A percentile compares a stretch with the other conserved stretches of the same genome.
Conservation (phyloP, 2,113 vertebrate genomes). For the Phrynosoma blainvillii region DNA sequence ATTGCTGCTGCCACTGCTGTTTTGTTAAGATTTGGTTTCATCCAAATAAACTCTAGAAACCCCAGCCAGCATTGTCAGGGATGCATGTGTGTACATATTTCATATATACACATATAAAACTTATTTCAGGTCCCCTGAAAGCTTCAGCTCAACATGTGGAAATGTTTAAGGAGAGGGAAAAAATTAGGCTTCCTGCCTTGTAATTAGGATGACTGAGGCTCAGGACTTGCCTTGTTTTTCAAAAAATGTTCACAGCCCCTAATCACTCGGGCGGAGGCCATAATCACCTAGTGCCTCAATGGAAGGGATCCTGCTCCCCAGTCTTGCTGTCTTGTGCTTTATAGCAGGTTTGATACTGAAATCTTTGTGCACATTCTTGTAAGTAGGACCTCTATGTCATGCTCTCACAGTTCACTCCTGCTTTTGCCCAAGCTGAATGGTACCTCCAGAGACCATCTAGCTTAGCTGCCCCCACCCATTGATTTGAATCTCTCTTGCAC, state of each 20-base stretch:
- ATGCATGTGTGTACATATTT: accelerated
- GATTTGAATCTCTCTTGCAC: too few relatives aligned
- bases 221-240: neutral
- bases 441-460: too few relatives aligned
- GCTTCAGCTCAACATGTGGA: conserved; percentile 2
- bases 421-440: too few relatives aligned
- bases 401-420: too few relatives aligned
- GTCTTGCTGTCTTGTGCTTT: accelerated
- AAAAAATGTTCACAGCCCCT: neutral
- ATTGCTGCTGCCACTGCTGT: accelerated
- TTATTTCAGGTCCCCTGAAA: neutral
- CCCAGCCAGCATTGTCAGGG: too few relatives aligned
- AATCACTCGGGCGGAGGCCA: neutral
- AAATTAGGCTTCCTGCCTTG: neutral
- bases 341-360: accelerated
- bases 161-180: conserved; percentile 15
- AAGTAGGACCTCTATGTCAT: neutral
- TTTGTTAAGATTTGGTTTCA: neutral
- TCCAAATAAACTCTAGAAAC: neutral
- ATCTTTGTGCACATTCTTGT: neutral
- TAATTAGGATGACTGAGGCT: conserved; percentile 47
- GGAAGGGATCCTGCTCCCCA: accelerated
- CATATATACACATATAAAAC: conserved; percentile 21
- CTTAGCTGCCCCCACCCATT: too few relatives aligned
- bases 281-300: neutral